Conservation (phyloP, 1,140 invertebrate species). For the Halotydeus destructor region DNA sequence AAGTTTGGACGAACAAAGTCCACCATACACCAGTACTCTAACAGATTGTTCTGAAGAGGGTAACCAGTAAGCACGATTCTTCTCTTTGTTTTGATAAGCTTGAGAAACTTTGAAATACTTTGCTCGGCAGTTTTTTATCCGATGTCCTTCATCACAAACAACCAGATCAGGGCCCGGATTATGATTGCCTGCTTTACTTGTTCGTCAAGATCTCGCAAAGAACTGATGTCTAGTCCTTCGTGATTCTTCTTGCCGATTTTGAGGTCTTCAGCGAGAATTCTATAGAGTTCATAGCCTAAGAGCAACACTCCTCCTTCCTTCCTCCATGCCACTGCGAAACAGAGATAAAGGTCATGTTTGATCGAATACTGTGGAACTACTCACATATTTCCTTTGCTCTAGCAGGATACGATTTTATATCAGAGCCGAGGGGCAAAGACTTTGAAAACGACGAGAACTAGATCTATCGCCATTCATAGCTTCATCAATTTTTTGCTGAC, state of each 20-base stretch:
- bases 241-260: too few relatives aligned
- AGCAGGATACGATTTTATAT: conserved; percentile 72
- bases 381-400: conserved; percentile 44
- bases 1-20: conserved; percentile 79
- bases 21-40: conserved; percentile 91
- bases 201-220: conserved; percentile 98
- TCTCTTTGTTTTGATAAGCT: conserved; percentile 60
- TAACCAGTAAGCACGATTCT: conserved; percentile 87
- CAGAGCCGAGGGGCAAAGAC: too few relatives aligned
- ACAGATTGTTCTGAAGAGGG: conserved; percentile 83
- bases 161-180: conserved; percentile 81
- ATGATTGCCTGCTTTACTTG: conserved; percentile 69
- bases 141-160: conserved; percentile 83
- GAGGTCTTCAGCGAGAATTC: conserved; percentile 21
- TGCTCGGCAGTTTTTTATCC: conserved; percentile 87
- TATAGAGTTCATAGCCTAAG: conserved; percentile 93
- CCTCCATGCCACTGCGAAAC: conserved; percentile 49
- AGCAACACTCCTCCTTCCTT: conserved; percentile 70
- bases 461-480: conserved; percentile 62
- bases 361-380: conserved; percentile 11
- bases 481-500: conserved; percentile 16
- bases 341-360: conserved; percentile 2
- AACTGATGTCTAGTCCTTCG: too few relatives aligned
- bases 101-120: conserved; percentile 71
- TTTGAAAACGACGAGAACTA: too few relatives aligned